Evolutionary conservation across 2,797 vertebrate genomes (phyloP), one percentile per base, ranked within the genome.

Genomic region (Coluber constrictor): DNA sequence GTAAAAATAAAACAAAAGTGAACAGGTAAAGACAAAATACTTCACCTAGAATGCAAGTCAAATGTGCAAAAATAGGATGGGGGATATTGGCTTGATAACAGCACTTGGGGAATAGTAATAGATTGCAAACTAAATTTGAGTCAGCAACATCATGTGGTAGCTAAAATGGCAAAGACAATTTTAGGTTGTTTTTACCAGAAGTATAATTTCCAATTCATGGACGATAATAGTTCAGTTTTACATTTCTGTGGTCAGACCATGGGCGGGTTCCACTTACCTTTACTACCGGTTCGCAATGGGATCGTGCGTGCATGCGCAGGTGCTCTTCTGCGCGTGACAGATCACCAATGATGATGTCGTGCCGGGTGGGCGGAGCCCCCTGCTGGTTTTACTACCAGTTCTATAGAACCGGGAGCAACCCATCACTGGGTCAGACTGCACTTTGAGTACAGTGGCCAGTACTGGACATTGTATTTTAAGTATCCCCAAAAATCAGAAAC

Each of bases 301-400:
- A 51, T 51, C 47, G 0, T 51, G 47, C 1, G 47, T 51, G 47
- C 47, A 51, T 51, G 47, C 7, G 6, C 0, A 0, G 47, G 5
- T 8, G 47, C 47, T 51, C 47, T 51, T 51, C 47, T 51, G 47
- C 0, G 47, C 47, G 7, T 51, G 47, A 6, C 47, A 51, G 0
- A 51, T 51, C 47, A 51, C 47, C 47, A 51, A 51, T 51, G 47
- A 51, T 51, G 47, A 51, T 51, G 7, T 51, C 47, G 0, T 51
- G 47, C 6, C 47, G 47, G 47, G 47, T 51, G 47, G 47, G 47
- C 47, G 47, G 47, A 51, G 47, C 47, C 47, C 7, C 47, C 6
- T 51, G 47, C 47, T 51, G 47, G 47, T 51, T 51, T 51, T 51
- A 51, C 47, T 51, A 51, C 47, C 47, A 7, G 47, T 47, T 47